Evolutionary conservation across 2,797 vertebrate species (phyloP).

Genomic region (Ataeniobius toweri): DNA sequence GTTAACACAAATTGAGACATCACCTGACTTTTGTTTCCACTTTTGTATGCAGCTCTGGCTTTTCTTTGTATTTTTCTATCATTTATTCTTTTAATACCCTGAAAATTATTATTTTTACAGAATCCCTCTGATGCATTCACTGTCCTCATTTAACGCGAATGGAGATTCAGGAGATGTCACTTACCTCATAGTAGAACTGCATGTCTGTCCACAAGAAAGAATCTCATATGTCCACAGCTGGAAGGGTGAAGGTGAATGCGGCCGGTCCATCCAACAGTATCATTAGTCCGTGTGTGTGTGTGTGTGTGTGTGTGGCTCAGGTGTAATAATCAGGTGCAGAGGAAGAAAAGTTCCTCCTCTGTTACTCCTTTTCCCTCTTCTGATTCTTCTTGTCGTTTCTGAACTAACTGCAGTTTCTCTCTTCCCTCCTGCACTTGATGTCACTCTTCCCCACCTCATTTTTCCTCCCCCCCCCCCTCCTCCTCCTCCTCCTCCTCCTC

Average conservation of each 20-base stretch:
- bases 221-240: conserved; percentile 43
- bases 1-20: neutral
- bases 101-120: neutral
- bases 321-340: conserved; percentile 27
- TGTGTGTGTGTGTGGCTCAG: conserved; percentile 23
- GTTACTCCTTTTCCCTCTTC: neutral
- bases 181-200: conserved; percentile 81
- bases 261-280: conserved; percentile 51
- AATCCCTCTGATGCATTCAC: neutral
- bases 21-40: neutral
- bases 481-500: conserved; percentile 22
- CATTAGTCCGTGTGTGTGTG: conserved; percentile 35
- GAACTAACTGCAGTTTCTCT: conserved; percentile 4
- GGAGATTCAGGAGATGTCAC: conserved; percentile 37
- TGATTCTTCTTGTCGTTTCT: conserved; percentile 1
- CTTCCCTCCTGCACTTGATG: conserved; percentile 49
- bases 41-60: neutral
- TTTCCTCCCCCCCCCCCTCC: conserved; percentile 4
- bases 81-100: neutral
- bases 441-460: conserved; percentile 46
- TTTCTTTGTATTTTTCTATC: neutral
- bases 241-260: conserved; percentile 7
- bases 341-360: conserved; percentile 7
- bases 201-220: conserved; percentile 64
- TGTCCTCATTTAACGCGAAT: neutral